Percentiles rank a stretch among this genome's conserved stretches.
Conservation (phyloP, 2,888 invertebrate genomes). For the Cephus sareptanus region DNA sequence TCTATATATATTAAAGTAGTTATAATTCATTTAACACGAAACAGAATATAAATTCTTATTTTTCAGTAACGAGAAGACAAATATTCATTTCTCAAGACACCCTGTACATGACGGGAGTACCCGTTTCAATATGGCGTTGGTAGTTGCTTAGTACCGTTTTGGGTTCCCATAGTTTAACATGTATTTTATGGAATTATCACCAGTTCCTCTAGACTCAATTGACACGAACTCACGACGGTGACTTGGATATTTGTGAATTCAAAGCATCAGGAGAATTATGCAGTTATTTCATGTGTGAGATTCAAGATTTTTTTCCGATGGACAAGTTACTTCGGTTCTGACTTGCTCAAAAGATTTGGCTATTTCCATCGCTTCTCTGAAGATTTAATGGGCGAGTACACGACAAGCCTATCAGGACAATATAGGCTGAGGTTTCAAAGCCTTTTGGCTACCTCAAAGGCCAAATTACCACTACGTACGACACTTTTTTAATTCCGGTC, state of each 20-base stretch:
- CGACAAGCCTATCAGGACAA: background rate
- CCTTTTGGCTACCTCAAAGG: background rate
- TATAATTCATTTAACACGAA: background rate
- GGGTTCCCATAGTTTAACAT: constrained; percentile 30
- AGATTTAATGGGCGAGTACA: background rate
- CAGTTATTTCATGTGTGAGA: constrained; percentile 6
- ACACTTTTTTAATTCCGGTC: background rate
- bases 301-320: constrained; percentile 1
- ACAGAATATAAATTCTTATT: background rate
- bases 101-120: constrained; percentile 17
- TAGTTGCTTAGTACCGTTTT: constrained; percentile 36
- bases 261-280: constrained; percentile 12
- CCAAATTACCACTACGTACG: background rate
- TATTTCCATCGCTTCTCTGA: constrained; percentile 26
- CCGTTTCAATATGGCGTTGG: constrained; percentile 48
- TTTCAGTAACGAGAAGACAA: background rate
- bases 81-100: background rate
- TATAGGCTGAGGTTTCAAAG: background rate
- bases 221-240: constrained; percentile 16
- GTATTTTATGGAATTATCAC: constrained; percentile 30
- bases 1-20: background rate
- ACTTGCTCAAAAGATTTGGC: constrained; percentile 29
- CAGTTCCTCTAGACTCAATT: constrained; percentile 19
- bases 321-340: constrained; percentile 9
- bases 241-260: constrained; percentile 17